Evolutionary conservation across 2,888 invertebrate genomes (phyloP), one percentile per base, ranked within the genome.

Genomic region (Neoscelio sp.): DNA sequence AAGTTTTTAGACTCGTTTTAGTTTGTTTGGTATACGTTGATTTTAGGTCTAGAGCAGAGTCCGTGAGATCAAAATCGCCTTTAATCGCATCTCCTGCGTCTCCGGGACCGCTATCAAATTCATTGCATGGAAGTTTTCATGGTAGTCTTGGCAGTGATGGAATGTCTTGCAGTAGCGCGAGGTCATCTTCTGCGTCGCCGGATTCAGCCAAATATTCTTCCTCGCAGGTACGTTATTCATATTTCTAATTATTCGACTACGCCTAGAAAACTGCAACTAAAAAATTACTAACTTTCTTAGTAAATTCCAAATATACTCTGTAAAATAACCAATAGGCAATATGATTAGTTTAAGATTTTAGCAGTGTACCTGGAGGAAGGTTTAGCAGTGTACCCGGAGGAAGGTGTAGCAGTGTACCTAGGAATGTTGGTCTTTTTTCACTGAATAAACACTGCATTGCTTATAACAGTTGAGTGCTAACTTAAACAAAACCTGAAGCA

Each of bases 121-220:
- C 90, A 58, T 84, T 90, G 54, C 89, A 90, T 70, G 89, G 89
- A 46, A 90, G 90, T 81, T 90, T 90, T 74, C 90, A 90, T 74
- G 88, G 90, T 40, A 90, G 90, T 78, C 86, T 90, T 60, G 90
- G 90, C 54, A 90, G 90, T 80, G 90, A 90, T 85, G 90, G 90
- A 50, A 90, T 90, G 90, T 90, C 90, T 46, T 90, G 88, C 80
- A 89, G 90, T 79, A 90, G 90, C 64, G 90, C 90, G 33, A 89
- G 90, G 80, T 90, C 90, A 4, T 90, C 89, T 8, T 90, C 90
- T 12, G 90, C 90, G 0, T 90, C 90, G 6, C 90, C 90, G 1
- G 90, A 90, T 71, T 90, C 90, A 7, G 90, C 89, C 18, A 87
- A 89, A 80, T 90, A 88, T 73, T 87, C 89, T n/a, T 87, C 89